Conservation (phyloP, 30 jellyfish, hydroid and myxozoan species). For the Aurelia coerulea region DNA sequence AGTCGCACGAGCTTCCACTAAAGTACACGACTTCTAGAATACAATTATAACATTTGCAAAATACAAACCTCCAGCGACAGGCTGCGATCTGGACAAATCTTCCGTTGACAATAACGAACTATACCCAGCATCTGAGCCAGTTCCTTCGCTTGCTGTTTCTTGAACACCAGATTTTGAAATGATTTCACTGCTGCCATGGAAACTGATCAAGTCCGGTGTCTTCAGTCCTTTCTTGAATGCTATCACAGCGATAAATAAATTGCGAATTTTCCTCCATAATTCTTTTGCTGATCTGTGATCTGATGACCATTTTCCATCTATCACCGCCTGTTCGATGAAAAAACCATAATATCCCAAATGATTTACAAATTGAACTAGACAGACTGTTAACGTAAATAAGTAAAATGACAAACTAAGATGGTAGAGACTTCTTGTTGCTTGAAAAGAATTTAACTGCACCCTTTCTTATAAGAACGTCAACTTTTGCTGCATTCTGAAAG, state of each 20-base stretch:
- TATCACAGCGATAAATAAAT: slow-evolving; percentile 61
- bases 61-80: slow-evolving; percentile 71
- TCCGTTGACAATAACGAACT: slow-evolving; percentile 88
- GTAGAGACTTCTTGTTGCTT: no score
- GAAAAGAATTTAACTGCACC: no score
- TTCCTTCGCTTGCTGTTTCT: slow-evolving; percentile 89
- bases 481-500: no score
- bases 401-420: no score
- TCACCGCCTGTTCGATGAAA: slow-evolving; percentile 77
- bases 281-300: slow-evolving; percentile 74
- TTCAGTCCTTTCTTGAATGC: slow-evolving; percentile 72
- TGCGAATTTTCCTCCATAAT: slow-evolving; percentile 79
- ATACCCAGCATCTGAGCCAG: slow-evolving; percentile 92
- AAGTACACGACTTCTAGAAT: no score
- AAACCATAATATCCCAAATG: not conserved
- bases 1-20: no score
- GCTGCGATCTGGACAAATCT: slow-evolving; percentile 85
- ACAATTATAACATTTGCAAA: no score
- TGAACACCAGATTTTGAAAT: slow-evolving; percentile 19
- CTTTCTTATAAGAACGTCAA: no score
- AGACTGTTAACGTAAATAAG: no score
- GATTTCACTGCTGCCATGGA: slow-evolving; percentile 41
- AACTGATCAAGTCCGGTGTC: slow-evolving; percentile 63
- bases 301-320: slow-evolving; percentile 93
- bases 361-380: no score